Conservation (phyloP, 2,797 vertebrate genomes). For the Gallinago nigripennis region DNA sequence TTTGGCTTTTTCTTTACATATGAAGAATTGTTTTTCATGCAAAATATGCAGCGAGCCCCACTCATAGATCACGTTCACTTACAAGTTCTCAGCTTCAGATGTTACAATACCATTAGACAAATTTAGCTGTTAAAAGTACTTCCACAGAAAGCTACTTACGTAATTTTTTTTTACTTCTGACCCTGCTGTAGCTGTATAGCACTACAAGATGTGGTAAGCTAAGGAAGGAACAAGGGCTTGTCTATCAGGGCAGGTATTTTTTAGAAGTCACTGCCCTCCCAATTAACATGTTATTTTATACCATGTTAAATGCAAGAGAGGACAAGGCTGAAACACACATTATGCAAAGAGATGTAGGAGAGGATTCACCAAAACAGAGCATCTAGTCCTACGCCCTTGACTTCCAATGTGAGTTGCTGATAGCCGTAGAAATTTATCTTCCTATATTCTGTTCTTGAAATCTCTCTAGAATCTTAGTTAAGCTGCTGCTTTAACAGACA, state of each 20-base stretch:
- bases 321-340: background rate
- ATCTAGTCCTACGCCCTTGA: background rate
- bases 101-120: background rate
- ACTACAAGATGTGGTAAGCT: background rate
- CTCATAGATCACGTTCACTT: background rate
- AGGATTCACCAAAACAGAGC: background rate
- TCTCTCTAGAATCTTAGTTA: background rate
- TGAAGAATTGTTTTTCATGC: background rate
- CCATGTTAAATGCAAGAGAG: background rate
- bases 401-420: background rate
- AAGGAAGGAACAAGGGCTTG: background rate
- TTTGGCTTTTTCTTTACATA: background rate
- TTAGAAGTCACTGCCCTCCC: background rate
- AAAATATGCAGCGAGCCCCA: background rate
- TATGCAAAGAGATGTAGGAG: background rate
- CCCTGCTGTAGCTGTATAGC: background rate
- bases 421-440: background rate
- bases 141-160: background rate
- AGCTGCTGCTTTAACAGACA: background rate
- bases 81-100: background rate
- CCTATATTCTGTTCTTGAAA: background rate
- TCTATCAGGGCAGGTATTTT: background rate
- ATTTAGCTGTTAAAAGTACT: background rate
- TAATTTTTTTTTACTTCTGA: background rate
- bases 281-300: background rate